Conservation (phyloP, 2,113 vertebrate species). For the Mesocricetus auratus region DNA sequence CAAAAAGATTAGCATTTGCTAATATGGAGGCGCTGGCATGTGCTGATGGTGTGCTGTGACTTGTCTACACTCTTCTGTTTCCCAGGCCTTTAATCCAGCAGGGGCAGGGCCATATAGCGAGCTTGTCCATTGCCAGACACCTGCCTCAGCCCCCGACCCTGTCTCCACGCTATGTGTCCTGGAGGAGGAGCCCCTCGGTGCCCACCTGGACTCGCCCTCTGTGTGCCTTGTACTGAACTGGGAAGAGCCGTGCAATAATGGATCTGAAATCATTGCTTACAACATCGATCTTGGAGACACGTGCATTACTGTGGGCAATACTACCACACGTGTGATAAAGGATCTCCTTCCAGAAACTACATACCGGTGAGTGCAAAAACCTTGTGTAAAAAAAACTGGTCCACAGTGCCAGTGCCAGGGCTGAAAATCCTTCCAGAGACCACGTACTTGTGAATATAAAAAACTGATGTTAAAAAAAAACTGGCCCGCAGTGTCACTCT, state of each 20-base stretch:
- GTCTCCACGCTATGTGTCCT: conserved; percentile 89
- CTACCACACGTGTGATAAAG: conserved; percentile 89
- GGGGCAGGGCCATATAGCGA: conserved; percentile 95
- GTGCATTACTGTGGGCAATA: conserved; percentile 89
- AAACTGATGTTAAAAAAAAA: too few species aligned
- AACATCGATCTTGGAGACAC: conserved; percentile 92
- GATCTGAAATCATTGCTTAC: conserved; percentile 94
- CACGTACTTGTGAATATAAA: conserved; percentile 91
- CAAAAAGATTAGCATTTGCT: neutral
- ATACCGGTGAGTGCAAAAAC: conserved; percentile 90
- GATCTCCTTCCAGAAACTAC: conserved; percentile 95
- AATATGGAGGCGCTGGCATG: neutral
- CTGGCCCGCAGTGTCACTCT: accelerated
- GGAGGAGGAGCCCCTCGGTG: conserved; percentile 88
- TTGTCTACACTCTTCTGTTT: neutral
- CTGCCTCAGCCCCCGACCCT: conserved; percentile 91
- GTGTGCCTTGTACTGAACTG: conserved; percentile 95
- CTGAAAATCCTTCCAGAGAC: conserved; percentile 85
- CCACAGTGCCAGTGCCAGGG: accelerated
- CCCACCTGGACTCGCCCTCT: conserved; percentile 87
- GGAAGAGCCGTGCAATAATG: conserved; percentile 96
- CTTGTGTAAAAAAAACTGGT: neutral
- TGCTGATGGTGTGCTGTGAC: neutral
- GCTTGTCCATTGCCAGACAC: conserved; percentile 92
- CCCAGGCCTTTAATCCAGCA: conserved; percentile 95